Base-by-base conservation (phyloP, 2,113 vertebrate species). In the Channa maculata region DNA sequence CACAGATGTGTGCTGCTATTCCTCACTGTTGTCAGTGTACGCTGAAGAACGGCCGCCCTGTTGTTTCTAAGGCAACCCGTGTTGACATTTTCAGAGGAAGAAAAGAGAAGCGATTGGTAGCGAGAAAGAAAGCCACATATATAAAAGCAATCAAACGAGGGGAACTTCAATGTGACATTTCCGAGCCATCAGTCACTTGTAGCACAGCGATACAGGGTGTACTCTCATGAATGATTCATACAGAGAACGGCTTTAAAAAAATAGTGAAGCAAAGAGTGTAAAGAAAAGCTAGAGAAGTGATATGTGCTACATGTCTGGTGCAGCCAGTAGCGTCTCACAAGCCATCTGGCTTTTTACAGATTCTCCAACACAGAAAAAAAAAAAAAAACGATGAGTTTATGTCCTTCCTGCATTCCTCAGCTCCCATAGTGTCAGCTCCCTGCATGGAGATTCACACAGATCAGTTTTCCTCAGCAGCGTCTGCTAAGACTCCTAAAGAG, bases 291-390 rank as follows among this genome's bases (percentile, higher is more conserved):
- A 6, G 8, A 77, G 59, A 45, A 77, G 14, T 44, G 36, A 80
- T 75, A 46, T 71, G 44, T 71, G 45, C 50, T 72, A 43, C 71
- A 43, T 77, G 70, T 80, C 36, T 62, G 5, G 48, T 71, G 60
- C 58, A 59, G 73, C 58, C 3, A 4, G 5, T 38, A 77, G 61
- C 36, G 12, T 75, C 77, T 86, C 80, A 39, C 57, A 38, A 45
- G 63, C 76, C 70, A 78, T 78, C 82, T 65, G 76, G 67, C 65
- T 77, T 71, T 63, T 68, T 60, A 58, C 76, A 71, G 57, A 75
- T 83, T 71, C 36, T 71, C 43, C 13, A 52, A 80, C 12, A 48
- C 36, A n/a, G 12, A 5, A 11, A 5, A 38, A 4, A 0, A 5
- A 1, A 15, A 24, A 48, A 43, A 36, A 6, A 49, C 24, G 8